Conservation (phyloP, 2,888 invertebrate species). For the Chloroclystis v-ata region DNA sequence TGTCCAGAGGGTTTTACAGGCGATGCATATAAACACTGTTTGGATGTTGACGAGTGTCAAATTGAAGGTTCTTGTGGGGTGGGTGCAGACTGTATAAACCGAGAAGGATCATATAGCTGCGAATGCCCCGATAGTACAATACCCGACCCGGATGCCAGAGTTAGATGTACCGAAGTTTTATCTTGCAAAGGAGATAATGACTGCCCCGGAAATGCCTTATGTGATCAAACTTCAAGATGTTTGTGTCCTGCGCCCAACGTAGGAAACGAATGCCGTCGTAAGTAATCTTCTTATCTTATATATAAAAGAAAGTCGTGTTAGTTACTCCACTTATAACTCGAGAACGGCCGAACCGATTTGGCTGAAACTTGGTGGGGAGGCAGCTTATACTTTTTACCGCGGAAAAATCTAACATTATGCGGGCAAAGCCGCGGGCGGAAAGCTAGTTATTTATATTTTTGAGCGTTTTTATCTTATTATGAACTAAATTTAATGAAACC, state of each 20-base stretch:
- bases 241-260: conserved; percentile 94
- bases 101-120: conserved; percentile 86
- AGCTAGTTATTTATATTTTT: no score
- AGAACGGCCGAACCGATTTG: no score
- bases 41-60: conserved; percentile 90
- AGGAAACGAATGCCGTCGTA: conserved; percentile 94
- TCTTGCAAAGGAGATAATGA: conserved; percentile 85
- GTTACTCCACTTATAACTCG: no score
- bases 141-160: conserved; percentile 89
- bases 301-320: not conserved
- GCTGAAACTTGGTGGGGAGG: no score
- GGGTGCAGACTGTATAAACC: conserved; percentile 88
- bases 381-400: no score
- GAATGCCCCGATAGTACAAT: conserved; percentile 89
- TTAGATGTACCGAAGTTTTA: conserved; percentile 89
- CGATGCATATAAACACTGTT: conserved; percentile 88
- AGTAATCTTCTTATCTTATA: conserved; percentile 51
- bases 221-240: conserved; percentile 87
- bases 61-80: conserved; percentile 84
- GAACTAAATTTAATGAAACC: not conserved
- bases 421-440: no score
- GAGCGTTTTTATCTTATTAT: no score
- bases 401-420: no score
- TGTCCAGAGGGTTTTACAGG: conserved; percentile 92
- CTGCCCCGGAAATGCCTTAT: conserved; percentile 93